Evolutionary conservation across 1,140 invertebrate species (phyloP).

Genomic region (Theocolax elegans): DNA sequence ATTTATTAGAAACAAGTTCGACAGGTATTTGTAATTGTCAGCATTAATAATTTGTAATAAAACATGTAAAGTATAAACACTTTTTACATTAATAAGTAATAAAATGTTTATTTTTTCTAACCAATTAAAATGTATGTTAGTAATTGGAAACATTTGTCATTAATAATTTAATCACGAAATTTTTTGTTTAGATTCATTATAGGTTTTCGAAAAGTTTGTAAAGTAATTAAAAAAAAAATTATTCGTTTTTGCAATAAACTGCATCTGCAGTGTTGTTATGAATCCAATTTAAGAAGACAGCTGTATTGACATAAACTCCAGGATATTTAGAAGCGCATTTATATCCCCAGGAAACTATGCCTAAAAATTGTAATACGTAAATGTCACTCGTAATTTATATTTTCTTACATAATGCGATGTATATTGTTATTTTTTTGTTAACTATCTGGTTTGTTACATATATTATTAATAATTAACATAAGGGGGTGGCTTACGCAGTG

Average conservation of each 20-base stretch:
- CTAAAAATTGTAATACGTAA: slow-evolving; percentile 42
- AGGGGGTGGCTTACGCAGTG: no score
- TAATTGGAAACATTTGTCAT: no score
- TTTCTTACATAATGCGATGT: no score
- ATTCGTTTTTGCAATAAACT: slow-evolving; percentile 48
- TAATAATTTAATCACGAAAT: no score
- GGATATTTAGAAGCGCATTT: slow-evolving; percentile 71
- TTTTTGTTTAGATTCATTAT: no score
- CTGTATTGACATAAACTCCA: slow-evolving; percentile 71
- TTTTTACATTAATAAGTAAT: slow-evolving; percentile 34
- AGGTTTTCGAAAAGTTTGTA: no score
- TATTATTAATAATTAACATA: no score
- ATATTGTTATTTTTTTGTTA: no score
- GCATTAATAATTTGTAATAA: slow-evolving; percentile 18
- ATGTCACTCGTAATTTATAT: no score
- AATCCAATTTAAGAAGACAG: slow-evolving; percentile 72
- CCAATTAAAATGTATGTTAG: slow-evolving; percentile 19
- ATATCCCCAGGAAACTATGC: slow-evolving; percentile 71
- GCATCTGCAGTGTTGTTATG: slow-evolving; percentile 59
- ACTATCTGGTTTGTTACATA: no score
- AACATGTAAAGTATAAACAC: slow-evolving; percentile 23
- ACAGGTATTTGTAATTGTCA: neutral
- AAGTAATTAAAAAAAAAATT: no score
- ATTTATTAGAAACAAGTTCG: no score
- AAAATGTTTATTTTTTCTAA: slow-evolving; percentile 41